These are phyloP conservation scores for Acronicta alni DNA, from an alignment of 2,888 invertebrate genomes.

Conservation along the genomic window DNA sequence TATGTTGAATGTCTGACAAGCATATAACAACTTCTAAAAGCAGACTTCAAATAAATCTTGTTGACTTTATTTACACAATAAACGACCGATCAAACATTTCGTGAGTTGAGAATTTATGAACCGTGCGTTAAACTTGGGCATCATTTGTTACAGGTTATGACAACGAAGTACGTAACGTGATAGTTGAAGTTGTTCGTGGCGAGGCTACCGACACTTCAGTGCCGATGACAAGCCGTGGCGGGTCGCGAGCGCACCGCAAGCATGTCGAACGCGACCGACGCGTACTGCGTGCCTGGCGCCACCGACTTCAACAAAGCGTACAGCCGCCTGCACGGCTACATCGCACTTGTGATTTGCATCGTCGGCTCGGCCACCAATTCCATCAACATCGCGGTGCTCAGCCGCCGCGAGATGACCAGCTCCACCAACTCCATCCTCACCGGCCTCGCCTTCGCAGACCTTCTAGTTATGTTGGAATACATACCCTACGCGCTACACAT, in stretches of 20 bases:
- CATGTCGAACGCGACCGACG: conserved; percentile 82
- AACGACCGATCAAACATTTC: conserved; percentile 1
- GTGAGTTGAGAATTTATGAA: background rate
- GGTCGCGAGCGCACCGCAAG: conserved; percentile 60
- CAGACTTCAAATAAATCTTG: conserved; percentile 11
- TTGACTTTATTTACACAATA: conserved; percentile 13
- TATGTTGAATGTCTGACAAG: conserved; percentile 1
- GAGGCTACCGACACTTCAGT: conserved; percentile 37
- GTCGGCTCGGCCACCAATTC: conserved; percentile 97
- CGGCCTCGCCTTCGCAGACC: conserved; percentile 96
- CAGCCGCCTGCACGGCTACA: conserved; percentile 94
- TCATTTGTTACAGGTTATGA: conserved; percentile 70
- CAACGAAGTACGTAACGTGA: conserved; percentile 40
- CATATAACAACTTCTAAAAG: conserved; percentile 17
- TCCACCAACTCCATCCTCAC: conserved; percentile 97
- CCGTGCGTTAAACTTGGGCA: conserved; percentile 11
- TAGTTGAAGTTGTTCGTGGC: conserved; percentile 43
- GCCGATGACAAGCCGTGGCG: conserved; percentile 67
- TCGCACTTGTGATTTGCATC: conserved; percentile 95
- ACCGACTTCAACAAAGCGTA: conserved; percentile 91
- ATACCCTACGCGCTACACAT: conserved; percentile 96
- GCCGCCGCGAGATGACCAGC: conserved; percentile 96
- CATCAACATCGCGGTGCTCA: conserved; percentile 97
- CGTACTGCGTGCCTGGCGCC: conserved; percentile 89
- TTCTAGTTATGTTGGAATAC: conserved; percentile 98